Conservation (phyloP, 2,797 vertebrate genomes). For the Nyctalus aviator region DNA sequence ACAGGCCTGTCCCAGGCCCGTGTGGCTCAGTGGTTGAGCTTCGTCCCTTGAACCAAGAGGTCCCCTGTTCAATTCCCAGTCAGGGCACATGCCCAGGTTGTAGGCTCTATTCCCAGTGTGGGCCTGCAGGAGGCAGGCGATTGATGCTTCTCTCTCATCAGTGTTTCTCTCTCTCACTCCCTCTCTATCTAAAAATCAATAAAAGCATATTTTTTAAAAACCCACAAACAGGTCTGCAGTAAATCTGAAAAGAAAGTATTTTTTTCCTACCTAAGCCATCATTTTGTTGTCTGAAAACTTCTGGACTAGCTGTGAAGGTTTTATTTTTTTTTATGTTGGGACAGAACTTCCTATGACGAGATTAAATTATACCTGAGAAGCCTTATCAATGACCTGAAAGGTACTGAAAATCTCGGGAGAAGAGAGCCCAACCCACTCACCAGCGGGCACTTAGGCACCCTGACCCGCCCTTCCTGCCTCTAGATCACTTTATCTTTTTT, state of each 20-base stretch:
- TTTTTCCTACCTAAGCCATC: not conserved
- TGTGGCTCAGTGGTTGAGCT: too few species aligned
- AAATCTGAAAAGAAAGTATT: not conserved
- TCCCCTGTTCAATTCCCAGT: too few species aligned
- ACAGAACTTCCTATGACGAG: not conserved
- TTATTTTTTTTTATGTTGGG: not conserved
- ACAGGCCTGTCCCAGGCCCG: not conserved
- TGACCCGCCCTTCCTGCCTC: not conserved
- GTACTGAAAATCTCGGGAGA: not conserved
- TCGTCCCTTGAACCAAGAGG: too few species aligned
- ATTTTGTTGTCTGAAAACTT: constrained; percentile 6
- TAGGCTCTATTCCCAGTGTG: too few species aligned
- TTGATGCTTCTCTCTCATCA: too few species aligned
- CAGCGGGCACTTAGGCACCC: not conserved
- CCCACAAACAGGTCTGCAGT: not conserved
- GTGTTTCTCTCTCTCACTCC: too few species aligned
- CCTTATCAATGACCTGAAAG: not conserved
- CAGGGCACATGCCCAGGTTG: too few species aligned
- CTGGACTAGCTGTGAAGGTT: constrained; percentile 8
- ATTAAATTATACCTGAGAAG: not conserved
- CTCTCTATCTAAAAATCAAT: too few species aligned
- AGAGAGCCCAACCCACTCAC: not conserved
- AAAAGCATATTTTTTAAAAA: too few species aligned
- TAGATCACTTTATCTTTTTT: not conserved
- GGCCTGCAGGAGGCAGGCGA: too few species aligned